Evolutionary conservation across 2,797 vertebrate species (phyloP), one percentile per base, ranked within the genome.

Genomic region (Oryzias dopingdopingensis): DNA sequence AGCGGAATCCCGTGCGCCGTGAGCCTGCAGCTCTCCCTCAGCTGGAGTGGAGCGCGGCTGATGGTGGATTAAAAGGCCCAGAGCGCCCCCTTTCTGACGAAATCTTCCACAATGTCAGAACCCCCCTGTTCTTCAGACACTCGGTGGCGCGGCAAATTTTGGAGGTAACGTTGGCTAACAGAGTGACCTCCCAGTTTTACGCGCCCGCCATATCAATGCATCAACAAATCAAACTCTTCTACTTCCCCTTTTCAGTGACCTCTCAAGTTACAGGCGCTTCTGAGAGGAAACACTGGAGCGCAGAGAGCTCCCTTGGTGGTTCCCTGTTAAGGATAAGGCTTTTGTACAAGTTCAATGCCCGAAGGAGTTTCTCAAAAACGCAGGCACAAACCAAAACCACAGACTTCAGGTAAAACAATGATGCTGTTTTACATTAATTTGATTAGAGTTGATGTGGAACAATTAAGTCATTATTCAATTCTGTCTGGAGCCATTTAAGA

Each of bases 1-100:
- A 62, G 65, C 40, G 63, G 73, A 62, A 56, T 76, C 59, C 57
- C 32, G 68, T 67, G 74, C 72, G 62, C 77, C 20, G 60, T 57
- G 84, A 71, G 74, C 67, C 72, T 83, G 67, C 60, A 42, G 72
- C 81, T 77, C 52, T 70, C 32, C 32, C 63, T 74, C 55, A 84
- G 51, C 77, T 82, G 80, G 72, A 81, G 56, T 52, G 52, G 67
- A 71, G 77, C 76, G 49, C 66, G 1, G 51, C 59, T 56, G 62
- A 50, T 51, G 47, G 43, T 12, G 66, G 79, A 89, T 91, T 90
- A 89, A 80, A 90, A 89, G 82, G 87, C 72, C 77, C 89, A 82
- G 83, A 92, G 91, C 91, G 91, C 92, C 91, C 91, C 88, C 92
- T 92, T 74, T 88, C 90, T 89, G 87, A 76, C 79, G 76, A 69